A percentile compares a stretch with the other conserved stretches of the same genome.
phyloP scores from a whole-genome alignment of 2,888 invertebrate genomes.

The Cantharis flavilabris region DNA sequence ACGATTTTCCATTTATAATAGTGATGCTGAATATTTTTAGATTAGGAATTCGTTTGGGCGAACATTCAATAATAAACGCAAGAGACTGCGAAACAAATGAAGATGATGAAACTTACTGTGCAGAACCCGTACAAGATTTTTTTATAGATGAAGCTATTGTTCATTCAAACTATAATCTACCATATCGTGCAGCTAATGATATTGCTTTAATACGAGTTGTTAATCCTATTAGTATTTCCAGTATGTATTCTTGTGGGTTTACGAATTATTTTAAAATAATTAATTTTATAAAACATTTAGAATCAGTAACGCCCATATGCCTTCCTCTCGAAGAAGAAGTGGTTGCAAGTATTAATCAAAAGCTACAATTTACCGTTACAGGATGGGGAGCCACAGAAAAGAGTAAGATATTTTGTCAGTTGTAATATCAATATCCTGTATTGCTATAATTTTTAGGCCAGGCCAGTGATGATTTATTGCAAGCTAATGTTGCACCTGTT shows the following conservation, averaged over 20 bases:
- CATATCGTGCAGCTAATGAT: neutral
- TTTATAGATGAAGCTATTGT: neutral
- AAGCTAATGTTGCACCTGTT: slow-evolving; percentile 40
- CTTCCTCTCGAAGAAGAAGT: slow-evolving; percentile 50
- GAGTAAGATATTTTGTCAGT: slow-evolving; percentile 10
- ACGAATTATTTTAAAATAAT: neutral
- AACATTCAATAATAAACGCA: neutral
- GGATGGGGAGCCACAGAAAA: slow-evolving; percentile 75
- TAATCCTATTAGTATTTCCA: neutral
- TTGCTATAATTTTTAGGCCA: neutral
- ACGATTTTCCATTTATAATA: neutral
- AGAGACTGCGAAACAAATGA: neutral
- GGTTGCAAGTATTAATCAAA: slow-evolving; percentile 53
- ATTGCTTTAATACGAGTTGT: neutral
- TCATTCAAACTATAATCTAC: neutral
- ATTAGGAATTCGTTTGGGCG: neutral
- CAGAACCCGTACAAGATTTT: neutral
- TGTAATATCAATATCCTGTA: neutral
- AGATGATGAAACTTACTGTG: neutral
- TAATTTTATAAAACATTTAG: slow-evolving; percentile 31
- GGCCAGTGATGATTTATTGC: neutral
- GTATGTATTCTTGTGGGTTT: neutral
- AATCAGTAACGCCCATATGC: slow-evolving; percentile 56
- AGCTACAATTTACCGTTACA: slow-evolving; percentile 64
- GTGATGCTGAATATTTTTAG: neutral